These are phyloP conservation scores for Pantherophis guttatus DNA, from an alignment of 2,113 vertebrate genomes.

Conservation along the genomic window DNA sequence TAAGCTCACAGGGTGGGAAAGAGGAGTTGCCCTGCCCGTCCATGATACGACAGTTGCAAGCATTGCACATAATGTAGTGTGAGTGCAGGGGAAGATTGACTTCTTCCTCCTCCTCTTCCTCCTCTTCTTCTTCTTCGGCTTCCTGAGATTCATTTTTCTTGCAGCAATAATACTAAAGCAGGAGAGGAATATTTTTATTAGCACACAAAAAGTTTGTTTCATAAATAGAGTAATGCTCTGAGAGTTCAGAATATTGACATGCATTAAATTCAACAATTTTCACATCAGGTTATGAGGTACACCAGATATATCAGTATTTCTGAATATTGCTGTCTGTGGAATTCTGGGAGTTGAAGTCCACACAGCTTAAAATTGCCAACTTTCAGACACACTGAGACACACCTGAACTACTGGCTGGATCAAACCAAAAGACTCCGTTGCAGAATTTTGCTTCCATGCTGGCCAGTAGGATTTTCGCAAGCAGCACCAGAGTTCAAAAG, in stretches of 20 bases:
- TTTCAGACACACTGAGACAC: background rate
- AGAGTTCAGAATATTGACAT: background rate
- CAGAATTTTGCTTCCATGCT: background rate
- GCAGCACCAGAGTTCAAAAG: background rate
- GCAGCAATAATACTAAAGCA: slow-evolving; percentile 93
- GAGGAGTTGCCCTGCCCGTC: slow-evolving; percentile 73
- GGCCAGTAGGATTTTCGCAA: background rate
- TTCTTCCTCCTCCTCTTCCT: slow-evolving; percentile 72
- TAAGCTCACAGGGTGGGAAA: slow-evolving; percentile 67
- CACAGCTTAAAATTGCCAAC: too few species aligned
- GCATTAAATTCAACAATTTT: background rate
- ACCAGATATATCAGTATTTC: background rate
- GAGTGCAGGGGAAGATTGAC: slow-evolving; percentile 69
- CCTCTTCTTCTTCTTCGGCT: slow-evolving; percentile 67
- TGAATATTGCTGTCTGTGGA: background rate
- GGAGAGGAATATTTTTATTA: background rate
- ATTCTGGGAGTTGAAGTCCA: background rate
- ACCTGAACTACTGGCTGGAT: background rate
- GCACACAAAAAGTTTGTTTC: background rate
- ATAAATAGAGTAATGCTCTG: background rate
- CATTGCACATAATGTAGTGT: slow-evolving; percentile 79
- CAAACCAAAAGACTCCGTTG: background rate
- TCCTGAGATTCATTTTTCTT: slow-evolving; percentile 86
- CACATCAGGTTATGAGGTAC: background rate
- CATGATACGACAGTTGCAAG: slow-evolving; percentile 79